Conservation (phyloP, 1,140 invertebrate genomes). For the Heliconius congener region DNA sequence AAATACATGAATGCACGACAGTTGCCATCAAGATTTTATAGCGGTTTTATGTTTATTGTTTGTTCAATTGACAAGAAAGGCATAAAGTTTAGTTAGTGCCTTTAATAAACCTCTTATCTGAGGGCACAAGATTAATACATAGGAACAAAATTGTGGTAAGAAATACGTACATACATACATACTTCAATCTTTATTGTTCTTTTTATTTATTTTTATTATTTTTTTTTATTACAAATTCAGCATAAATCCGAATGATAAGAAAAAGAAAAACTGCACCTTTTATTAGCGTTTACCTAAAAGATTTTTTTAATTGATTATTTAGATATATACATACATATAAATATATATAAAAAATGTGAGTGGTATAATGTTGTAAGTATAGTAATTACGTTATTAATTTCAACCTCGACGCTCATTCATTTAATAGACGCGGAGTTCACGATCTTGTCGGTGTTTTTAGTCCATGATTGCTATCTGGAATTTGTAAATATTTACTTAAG, state of each 20-base stretch:
- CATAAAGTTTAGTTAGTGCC: slow-evolving; percentile 8
- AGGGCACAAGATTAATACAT: neutral
- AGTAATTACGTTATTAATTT: slow-evolving; percentile 7
- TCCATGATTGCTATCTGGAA: neutral
- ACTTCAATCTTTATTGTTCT: neutral
- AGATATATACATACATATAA: no score
- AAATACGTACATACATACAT: neutral
- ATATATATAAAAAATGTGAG: no score
- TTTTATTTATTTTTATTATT: neutral
- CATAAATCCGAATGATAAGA: no score
- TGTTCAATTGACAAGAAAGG: slow-evolving; percentile 32
- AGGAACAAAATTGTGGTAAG: neutral
- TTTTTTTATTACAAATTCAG: no score
- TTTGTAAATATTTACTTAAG: neutral
- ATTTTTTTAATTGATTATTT: no score
- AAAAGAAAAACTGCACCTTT: no score
- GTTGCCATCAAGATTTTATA: slow-evolving; percentile 31
- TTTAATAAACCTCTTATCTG: slow-evolving; percentile 13
- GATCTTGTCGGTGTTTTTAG: slow-evolving; percentile 5
- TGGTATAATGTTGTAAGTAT: neutral
- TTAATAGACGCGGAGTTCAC: slow-evolving; percentile 11
- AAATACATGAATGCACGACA: neutral
- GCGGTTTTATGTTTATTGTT: slow-evolving; percentile 32
- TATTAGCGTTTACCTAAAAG: no score
- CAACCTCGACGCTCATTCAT: slow-evolving; percentile 42